phyloP scores from a whole-genome alignment of 2,113 vertebrate genomes.

The Euleptes europaea region DNA sequence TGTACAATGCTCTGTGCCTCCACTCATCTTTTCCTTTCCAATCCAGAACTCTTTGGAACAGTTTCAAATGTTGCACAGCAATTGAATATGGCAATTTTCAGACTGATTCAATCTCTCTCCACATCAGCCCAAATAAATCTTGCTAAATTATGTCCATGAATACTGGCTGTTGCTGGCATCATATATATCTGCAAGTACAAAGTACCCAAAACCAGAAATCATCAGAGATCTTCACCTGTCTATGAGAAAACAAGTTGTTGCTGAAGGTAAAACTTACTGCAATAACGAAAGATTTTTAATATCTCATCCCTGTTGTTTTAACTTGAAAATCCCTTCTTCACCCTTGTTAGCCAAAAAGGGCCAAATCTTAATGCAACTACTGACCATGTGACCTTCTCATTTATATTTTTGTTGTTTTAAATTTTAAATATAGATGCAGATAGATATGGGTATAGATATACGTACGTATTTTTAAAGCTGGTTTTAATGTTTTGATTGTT shows the following conservation, averaged over 20 bases:
- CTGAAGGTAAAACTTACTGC: conserved; percentile 50
- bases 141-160: conserved; percentile 23
- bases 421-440: no score
- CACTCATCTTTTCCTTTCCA: conserved; percentile 2
- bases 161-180: conserved; percentile 65
- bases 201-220: conserved; percentile 62
- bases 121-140: conserved; percentile 51
- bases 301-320: no score
- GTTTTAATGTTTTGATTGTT: no score
- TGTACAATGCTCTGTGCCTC: not conserved
- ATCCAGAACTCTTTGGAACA: not conserved
- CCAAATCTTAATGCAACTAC: no score
- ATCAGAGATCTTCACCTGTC: conserved; percentile 50
- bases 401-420: no score
- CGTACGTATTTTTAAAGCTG: no score
- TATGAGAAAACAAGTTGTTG: conserved; percentile 68
- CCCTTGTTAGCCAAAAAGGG: no score
- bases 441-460: no score
- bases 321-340: no score
- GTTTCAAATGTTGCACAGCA: conserved; percentile 37
- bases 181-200: conserved; percentile 66
- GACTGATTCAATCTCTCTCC: conserved; percentile 47
- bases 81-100: conserved; percentile 31
- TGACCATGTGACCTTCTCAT: no score
- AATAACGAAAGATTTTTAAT: conserved; percentile 57